Evolutionary conservation across 1,140 invertebrate species (phyloP).

Genomic region (Rhyzopertha dominica): DNA sequence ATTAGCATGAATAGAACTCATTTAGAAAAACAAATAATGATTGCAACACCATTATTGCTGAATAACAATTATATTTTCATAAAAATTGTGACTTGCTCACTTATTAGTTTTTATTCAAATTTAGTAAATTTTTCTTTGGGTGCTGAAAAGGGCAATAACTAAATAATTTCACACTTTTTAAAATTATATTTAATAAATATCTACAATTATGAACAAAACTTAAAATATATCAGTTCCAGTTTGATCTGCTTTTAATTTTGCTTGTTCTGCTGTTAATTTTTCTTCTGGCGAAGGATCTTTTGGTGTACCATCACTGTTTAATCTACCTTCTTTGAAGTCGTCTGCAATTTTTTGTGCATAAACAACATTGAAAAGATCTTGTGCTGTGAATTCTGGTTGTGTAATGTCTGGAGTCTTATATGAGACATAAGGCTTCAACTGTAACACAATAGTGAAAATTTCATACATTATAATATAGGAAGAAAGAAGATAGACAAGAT

Average conservation of each 20-base stretch:
- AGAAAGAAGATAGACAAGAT: slow-evolving; percentile 1
- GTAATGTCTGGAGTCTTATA: slow-evolving; percentile 70
- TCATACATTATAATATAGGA: not conserved
- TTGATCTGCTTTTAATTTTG: slow-evolving; percentile 59
- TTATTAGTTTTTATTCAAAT: too few species aligned
- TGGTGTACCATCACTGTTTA: slow-evolving; percentile 63
- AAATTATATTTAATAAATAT: too few species aligned
- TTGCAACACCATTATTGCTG: too few species aligned
- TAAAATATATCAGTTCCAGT: slow-evolving; percentile 77
- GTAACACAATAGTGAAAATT: slow-evolving; percentile 39
- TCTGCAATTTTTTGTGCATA: slow-evolving; percentile 76
- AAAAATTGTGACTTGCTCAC: too few species aligned
- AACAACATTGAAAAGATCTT: slow-evolving; percentile 78
- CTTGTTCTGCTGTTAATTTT: slow-evolving; percentile 65
- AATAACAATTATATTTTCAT: too few species aligned
- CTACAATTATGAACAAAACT: too few species aligned
- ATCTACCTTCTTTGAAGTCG: slow-evolving; percentile 68
- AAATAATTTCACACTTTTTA: too few species aligned
- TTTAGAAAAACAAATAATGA: too few species aligned
- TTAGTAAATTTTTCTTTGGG: too few species aligned
- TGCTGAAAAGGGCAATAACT: too few species aligned
- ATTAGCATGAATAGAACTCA: too few species aligned
- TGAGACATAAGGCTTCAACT: slow-evolving; percentile 90
- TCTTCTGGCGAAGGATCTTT: slow-evolving; percentile 68
- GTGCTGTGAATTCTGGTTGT: slow-evolving; percentile 74